Base-by-base conservation (phyloP, 2,888 invertebrate species). In the Piscicola geometra region DNA sequence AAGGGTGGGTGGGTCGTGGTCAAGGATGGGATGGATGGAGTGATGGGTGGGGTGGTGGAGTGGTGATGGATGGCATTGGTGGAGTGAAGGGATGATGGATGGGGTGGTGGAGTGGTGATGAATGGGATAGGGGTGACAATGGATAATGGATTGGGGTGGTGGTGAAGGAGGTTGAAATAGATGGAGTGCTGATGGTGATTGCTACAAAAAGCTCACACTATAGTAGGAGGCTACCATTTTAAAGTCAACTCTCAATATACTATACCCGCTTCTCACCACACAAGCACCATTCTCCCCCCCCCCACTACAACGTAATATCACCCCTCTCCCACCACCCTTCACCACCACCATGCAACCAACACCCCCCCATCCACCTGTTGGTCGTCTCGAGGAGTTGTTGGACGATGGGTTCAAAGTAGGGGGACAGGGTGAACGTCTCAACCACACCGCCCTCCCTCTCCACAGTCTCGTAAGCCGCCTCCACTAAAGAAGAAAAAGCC, bases 391-490 rank as follows among this genome's bases (percentile, higher is more conserved):
- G 87, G 41, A 99, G 88, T 81, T 93, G 90, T 78, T 92, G 90
- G 60, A 99, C 90, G 83, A 99, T 97, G 80, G 91, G 92, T 79
- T 96, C 93, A 85, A 97, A 99, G 86, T 91, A 97, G 78, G 90
- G 90, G 0, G 96, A 94, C 85, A 99, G 90, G 80, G 93, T 92
- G 84, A 96, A 98, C 0, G 98, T 97, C 78, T 92, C 90, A 0
- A 97, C 92, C 75, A 86, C 85, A 1, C 82, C 81, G 21, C 89
- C 90, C 33, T 86, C 87, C 73, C 86, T 85, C 72, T 86, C 87
- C 0, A 92, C 92, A 0, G 92, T 91, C 76, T 99, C 97, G 83
- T 94, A 98, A 0, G 96, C 95, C 1, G 98, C 96, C 85, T 97
- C 96, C 0, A 97, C 95, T 69, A 99, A 88, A 41, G 95, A 94